Conservation (phyloP, 1,140 invertebrate genomes). For the Antheraea mylitta region DNA sequence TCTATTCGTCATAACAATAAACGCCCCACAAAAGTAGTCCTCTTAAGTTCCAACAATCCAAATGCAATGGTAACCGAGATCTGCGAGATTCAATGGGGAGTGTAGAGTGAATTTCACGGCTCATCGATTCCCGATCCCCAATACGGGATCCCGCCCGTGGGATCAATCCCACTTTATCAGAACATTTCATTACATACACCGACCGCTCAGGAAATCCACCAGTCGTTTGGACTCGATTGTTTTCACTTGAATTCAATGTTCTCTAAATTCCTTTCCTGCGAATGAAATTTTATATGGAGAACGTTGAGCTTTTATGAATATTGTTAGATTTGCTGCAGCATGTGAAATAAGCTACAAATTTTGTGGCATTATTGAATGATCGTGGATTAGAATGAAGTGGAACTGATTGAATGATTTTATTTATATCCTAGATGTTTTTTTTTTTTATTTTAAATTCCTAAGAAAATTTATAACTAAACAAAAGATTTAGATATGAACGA, state of each 20-base stretch:
- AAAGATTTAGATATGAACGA: too few relatives aligned
- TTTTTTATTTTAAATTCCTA: too few relatives aligned
- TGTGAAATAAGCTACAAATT: background rate
- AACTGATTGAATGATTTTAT: too few relatives aligned
- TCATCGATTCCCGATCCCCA: conserved; percentile 28
- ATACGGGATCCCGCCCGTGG: conserved; percentile 24
- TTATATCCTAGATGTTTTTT: too few relatives aligned
- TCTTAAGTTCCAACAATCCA: background rate
- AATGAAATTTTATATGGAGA: background rate
- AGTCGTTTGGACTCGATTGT: conserved; percentile 1
- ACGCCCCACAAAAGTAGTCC: background rate
- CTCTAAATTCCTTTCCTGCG: background rate
- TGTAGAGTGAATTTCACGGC: conserved; percentile 40
- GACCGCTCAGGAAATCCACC: conserved; percentile 32
- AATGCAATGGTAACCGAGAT: background rate
- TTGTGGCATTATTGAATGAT: too few relatives aligned
- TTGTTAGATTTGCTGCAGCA: background rate
- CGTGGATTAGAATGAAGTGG: too few relatives aligned
- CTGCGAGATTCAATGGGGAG: background rate
- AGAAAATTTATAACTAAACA: too few relatives aligned
- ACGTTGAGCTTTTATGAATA: background rate
- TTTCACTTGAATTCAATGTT: background rate
- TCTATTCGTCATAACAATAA: too few relatives aligned
- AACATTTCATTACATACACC: conserved; percentile 32
- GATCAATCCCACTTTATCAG: conserved; percentile 43